Conservation (phyloP, 30 jellyfish, hydroid and myxozoan species). For the Chrysaora quinquecirrha region DNA sequence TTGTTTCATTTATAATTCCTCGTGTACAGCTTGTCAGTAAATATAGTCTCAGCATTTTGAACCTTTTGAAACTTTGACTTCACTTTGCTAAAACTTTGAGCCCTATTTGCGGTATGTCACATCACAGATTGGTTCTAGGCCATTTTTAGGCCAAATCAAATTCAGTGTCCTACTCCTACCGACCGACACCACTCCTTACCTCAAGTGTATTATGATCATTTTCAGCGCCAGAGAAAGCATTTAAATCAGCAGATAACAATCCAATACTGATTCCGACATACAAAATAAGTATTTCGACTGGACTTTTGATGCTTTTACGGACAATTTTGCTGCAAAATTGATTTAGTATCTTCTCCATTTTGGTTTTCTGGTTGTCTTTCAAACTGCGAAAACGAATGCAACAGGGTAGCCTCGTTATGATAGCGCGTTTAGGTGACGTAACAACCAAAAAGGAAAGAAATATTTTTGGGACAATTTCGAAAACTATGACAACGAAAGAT, state of each 20-base stretch:
- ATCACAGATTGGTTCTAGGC: too few species aligned
- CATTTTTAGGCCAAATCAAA: too few species aligned
- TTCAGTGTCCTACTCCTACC: too few species aligned
- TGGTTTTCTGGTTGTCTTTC: neutral
- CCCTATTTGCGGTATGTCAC: too few species aligned
- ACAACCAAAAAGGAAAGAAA: neutral
- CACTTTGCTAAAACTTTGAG: too few species aligned
- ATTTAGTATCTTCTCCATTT: neutral
- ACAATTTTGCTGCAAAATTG: neutral
- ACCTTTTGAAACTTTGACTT: too few species aligned
- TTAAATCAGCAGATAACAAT: neutral
- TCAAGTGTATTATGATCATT: too few species aligned
- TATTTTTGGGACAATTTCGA: neutral
- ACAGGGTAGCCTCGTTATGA: neutral
- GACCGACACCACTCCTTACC: too few species aligned
- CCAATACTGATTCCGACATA: conserved; percentile 10
- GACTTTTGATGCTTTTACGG: neutral
- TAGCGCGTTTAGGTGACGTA: neutral
- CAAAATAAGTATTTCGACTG: neutral
- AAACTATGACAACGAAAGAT: neutral
- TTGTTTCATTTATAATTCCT: too few species aligned
- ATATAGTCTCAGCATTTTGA: too few species aligned
- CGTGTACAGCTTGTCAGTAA: too few species aligned
- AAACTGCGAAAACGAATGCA: neutral
- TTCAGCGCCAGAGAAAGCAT: too few species aligned